A percentile compares a stretch with the other conserved stretches of the same genome.
These are phyloP conservation scores for Limenitis camilla DNA, from an alignment of 2,888 invertebrate genomes.

Conservation along the genomic window DNA sequence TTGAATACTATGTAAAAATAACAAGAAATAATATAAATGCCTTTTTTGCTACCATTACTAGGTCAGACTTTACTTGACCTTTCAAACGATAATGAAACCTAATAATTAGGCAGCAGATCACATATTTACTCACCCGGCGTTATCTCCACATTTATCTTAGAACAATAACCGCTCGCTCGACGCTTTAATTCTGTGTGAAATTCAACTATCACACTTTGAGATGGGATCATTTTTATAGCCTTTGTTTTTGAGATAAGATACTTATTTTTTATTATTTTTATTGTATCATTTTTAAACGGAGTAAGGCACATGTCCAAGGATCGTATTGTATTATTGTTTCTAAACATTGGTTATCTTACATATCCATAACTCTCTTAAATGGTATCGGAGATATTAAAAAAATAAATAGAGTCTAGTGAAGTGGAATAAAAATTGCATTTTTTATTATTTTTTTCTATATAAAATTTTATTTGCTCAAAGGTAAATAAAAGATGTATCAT, in stretches of 20 bases:
- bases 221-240: constrained; percentile 32
- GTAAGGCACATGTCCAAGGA: too few relatives aligned
- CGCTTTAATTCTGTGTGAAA: constrained; percentile 39
- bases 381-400: too few relatives aligned
- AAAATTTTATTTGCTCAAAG: too few relatives aligned
- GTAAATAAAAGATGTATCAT: too few relatives aligned
- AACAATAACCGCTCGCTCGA: constrained; percentile 43
- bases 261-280: background rate
- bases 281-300: too few relatives aligned
- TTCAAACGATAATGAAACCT: constrained; percentile 29
- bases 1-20: background rate
- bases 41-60: constrained; percentile 5
- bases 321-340: too few relatives aligned
- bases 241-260: constrained; percentile 28
- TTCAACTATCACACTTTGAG: constrained; percentile 32
- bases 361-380: too few relatives aligned
- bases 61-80: constrained; percentile 28
- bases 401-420: too few relatives aligned
- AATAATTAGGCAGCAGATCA: constrained; percentile 38
- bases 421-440: too few relatives aligned
- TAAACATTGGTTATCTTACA: too few relatives aligned
- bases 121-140: constrained; percentile 36
- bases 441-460: too few relatives aligned
- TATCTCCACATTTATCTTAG: constrained; percentile 36
- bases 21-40: background rate